phyloP scores from a whole-genome alignment of 1,140 invertebrate genomes.

The Drosophila setifemur region DNA sequence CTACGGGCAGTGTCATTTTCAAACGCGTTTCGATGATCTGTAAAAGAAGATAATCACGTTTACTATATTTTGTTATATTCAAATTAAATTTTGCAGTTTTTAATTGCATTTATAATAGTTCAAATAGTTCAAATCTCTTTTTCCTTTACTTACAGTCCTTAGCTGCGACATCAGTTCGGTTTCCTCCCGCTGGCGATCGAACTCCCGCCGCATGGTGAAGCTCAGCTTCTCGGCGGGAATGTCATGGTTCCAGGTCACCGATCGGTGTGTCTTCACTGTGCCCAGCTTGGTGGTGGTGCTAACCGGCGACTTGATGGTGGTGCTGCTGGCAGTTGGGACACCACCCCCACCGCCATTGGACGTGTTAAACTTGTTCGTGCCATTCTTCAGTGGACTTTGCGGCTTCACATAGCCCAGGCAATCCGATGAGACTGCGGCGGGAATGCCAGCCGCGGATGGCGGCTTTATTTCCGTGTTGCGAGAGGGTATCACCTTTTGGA shows the following conservation, averaged over 20 bases:
- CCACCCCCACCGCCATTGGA: conserved; percentile 49
- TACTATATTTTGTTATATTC: too few species aligned
- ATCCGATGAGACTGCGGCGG: conserved; percentile 38
- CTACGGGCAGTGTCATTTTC: conserved; percentile 94
- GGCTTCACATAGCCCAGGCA: conserved; percentile 88
- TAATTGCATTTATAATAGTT: too few species aligned
- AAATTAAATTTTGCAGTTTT: too few species aligned
- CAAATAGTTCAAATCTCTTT: neutral
- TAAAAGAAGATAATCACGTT: neutral
- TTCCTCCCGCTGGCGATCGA: conserved; percentile 94
- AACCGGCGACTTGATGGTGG: conserved; percentile 70
- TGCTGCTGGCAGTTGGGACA: neutral
- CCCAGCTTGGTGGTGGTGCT: conserved; percentile 73
- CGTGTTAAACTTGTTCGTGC: conserved; percentile 56
- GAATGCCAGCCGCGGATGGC: conserved; percentile 29
- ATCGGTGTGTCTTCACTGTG: conserved; percentile 68
- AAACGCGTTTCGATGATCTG: conserved; percentile 95
- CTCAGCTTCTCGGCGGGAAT: conserved; percentile 89
- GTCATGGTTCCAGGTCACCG: conserved; percentile 87
- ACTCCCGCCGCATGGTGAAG: conserved; percentile 95
- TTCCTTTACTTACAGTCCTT: conserved; percentile 86
- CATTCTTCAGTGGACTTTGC: conserved; percentile 86
- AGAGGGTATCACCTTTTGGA: conserved; percentile 85
- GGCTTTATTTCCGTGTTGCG: conserved; percentile 77
- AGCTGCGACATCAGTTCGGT: conserved; percentile 92